Evolutionary conservation across 2,113 vertebrate species (phyloP), one percentile per base, ranked within the genome.

Genomic region (Elanus axillaris): DNA sequence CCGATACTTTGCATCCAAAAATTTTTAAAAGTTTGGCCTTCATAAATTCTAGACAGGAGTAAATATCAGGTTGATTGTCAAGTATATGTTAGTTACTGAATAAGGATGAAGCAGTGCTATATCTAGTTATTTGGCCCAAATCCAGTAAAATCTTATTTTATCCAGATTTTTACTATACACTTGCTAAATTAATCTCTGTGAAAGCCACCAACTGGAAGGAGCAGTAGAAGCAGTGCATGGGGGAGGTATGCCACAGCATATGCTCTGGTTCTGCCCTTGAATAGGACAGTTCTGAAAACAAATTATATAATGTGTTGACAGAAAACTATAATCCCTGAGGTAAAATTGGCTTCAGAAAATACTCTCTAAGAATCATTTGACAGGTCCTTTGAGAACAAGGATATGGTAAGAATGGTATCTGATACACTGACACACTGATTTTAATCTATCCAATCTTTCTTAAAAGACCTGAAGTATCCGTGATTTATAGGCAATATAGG

Each of bases 241-340:
- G 91, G 93, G 93, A 97, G 90, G 93, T 82, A 90, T 48, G 80
- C 64, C 93, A 26, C 64, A 97, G 71, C 96, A 96, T 97, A 97
- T 97, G 96, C 85, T 97, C 94, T 93, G 75, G 64, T 90, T 92
- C 96, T 97, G 95, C 93, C 96, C 97, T 97, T 97, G 97, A 94
- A 93, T 95, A 97, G 96, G 90, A 94, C 94, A 93, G 62, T 63
- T 87, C 91, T 96, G 94, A 97, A 97, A 96, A 97, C 92, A 96
- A 96, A 96, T 96, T 98, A 97, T 91, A 90, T 97, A 97, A 98
- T 93, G 89, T 95, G 90, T 95, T 97, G 97, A 96, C 92, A 96
- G 95, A 94, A 93, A 97, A 93, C 88, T 95, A 78, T 95, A 97
- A 93, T 92, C 88, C 68, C 86, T 53, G 87, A 91, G 95, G 88